A percentile compares a stretch with the other conserved stretches of the same genome.
Conservation (phyloP, 2,888 invertebrate genomes). For the Hypomecis atomaria region DNA sequence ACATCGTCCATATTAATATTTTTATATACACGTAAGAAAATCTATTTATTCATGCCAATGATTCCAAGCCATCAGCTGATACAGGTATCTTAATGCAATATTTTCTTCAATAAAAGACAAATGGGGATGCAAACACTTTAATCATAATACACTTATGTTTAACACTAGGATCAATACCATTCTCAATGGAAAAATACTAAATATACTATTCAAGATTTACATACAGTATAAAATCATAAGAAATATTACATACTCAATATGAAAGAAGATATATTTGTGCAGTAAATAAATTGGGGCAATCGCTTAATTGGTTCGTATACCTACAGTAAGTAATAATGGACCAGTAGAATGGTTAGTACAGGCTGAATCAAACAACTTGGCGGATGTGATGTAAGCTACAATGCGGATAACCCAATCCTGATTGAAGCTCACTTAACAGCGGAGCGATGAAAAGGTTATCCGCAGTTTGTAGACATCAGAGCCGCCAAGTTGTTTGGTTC, state of each 20-base stretch:
- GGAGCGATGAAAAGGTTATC: too few species aligned
- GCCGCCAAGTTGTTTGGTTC: too few species aligned
- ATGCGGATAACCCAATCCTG: too few species aligned
- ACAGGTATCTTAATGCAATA: not conserved
- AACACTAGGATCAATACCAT: slow-evolving; percentile 42
- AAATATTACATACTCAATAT: not conserved
- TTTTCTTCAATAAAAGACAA: slow-evolving; percentile 34
- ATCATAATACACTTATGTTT: slow-evolving; percentile 40
- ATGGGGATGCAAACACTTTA: slow-evolving; percentile 55
- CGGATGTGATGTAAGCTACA: too few species aligned
- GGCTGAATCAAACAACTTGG: too few species aligned
- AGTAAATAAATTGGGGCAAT: slow-evolving; percentile 32
- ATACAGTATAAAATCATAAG: slow-evolving; percentile 9
- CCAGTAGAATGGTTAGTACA: not conserved
- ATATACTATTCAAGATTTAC: slow-evolving; percentile 8
- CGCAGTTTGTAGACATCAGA: too few species aligned
- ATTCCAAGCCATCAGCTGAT: too few species aligned
- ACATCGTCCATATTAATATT: too few species aligned
- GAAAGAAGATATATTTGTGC: slow-evolving; percentile 24
- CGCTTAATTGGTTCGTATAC: slow-evolving; percentile 25
- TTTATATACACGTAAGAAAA: too few species aligned
- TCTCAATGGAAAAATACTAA: slow-evolving; percentile 37
- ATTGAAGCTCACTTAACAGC: too few species aligned
- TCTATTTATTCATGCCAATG: too few species aligned
- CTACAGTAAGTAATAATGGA: not conserved